phyloP scores from a whole-genome alignment of 2,113 vertebrate genomes.

The Brachionichthys hirsutus region DNA sequence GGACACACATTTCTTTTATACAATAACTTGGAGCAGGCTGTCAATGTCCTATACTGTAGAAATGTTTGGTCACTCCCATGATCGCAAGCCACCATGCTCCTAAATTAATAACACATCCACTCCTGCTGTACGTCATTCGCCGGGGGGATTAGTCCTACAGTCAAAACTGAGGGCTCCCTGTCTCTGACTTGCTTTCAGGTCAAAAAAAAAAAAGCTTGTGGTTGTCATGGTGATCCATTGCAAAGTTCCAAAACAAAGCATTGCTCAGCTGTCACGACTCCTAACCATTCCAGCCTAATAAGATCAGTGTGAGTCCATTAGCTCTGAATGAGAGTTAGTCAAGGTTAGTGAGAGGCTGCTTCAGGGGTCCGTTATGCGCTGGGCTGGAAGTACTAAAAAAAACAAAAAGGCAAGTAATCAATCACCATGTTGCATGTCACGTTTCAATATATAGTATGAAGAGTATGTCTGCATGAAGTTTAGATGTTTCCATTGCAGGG shows the following conservation, averaged over 20 bases:
- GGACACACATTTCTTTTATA: too few species aligned
- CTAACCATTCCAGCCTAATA: slow-evolving; percentile 55
- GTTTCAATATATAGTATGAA: too few species aligned
- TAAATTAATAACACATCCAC: slow-evolving; percentile 18
- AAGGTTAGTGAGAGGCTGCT: slow-evolving; percentile 25
- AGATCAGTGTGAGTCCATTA: slow-evolving; percentile 65
- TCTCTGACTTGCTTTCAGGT: slow-evolving; percentile 53
- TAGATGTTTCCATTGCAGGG: too few species aligned
- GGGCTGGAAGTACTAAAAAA: slow-evolving; percentile 23
- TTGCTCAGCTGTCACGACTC: slow-evolving; percentile 58
- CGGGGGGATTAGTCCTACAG: slow-evolving; percentile 3
- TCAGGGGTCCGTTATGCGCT: slow-evolving; percentile 27
- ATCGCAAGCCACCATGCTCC: neutral
- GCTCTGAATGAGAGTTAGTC: slow-evolving; percentile 25
- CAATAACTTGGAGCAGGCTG: too few species aligned
- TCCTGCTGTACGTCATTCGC: slow-evolving; percentile 15
- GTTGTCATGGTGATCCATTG: slow-evolving; percentile 57
- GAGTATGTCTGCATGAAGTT: too few species aligned
- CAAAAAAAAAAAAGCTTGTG: slow-evolving; percentile 48
- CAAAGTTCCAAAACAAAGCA: slow-evolving; percentile 71
- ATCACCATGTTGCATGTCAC: too few species aligned
- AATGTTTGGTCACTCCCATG: slow-evolving; percentile 9
- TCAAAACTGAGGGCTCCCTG: slow-evolving; percentile 38
- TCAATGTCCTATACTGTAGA: slow-evolving; percentile 2
- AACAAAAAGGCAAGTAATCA: too few species aligned